Base-by-base conservation (phyloP, 2,113 vertebrate genomes). In the Passer domesticus region DNA sequence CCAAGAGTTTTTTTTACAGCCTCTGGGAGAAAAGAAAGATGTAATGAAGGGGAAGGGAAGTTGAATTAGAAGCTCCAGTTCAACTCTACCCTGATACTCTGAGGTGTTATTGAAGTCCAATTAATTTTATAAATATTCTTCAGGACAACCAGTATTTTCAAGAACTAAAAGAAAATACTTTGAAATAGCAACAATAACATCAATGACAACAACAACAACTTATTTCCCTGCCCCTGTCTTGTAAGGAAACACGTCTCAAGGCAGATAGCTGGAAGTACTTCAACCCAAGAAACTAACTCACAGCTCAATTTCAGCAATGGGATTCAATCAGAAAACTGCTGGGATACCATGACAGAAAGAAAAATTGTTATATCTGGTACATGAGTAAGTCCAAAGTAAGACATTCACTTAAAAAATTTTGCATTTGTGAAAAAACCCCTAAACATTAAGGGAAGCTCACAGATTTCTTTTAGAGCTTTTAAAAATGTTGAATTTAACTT, bases 341-440 rank as follows among this genome's bases (percentile, higher is more conserved):
- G 49, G 27, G 50, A 74, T 33, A 69, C 30, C 6, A 35, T 4
- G 39, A 87, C 19, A 60, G 50, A 49, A 11, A 87, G 10, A 83
- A 92, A 59, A 69, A 12, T 22, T 35, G 13, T 28, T 73, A 0
- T 33, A 84, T 7, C 60, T 66, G 22, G 63, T 82, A 59, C 1
- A 62, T 12, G 2, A 77, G 3, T 18, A 80, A 92, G 15, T 79
- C 17, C 31, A 62, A 68, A 47, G 28, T 68, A 83, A 49, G 22
- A 37, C 0, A 0, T 39, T 67, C 5, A 27, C 18, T 53, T 52
- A 28, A 6, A 60, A 75, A 75, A 20, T 6, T 72, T 12, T 82
- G 22, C 10, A 39, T 82, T 64, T 62, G 11, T 20, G 58, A 17
- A 72, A 68, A 89, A 39, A 72, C 15, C 1, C 12, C 15, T 9